phyloP scores from a whole-genome alignment of 2,888 invertebrate genomes.

The Ophraella communa region DNA sequence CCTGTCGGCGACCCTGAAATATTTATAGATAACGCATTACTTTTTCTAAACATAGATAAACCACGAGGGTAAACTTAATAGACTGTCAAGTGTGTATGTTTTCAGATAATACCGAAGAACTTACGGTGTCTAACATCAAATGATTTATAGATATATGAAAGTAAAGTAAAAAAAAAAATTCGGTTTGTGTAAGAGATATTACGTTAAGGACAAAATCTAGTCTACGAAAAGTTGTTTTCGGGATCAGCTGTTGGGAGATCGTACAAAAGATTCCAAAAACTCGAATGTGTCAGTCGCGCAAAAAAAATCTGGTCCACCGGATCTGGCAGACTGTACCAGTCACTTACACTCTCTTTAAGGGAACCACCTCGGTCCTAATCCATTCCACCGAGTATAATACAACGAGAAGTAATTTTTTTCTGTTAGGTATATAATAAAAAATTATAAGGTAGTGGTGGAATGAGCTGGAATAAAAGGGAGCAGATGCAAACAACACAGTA shows the following conservation, averaged over 20 bases:
- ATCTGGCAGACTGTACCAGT: slow-evolving; percentile 1
- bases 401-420: too few relatives aligned
- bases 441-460: neutral
- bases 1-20: neutral
- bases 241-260: slow-evolving; percentile 34
- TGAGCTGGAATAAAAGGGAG: neutral
- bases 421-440: too few relatives aligned
- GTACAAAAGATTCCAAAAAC: slow-evolving; percentile 21
- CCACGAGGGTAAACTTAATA: neutral
- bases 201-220: too few relatives aligned
- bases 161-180: neutral
- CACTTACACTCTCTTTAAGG: slow-evolving; percentile 1
- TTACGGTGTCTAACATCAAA: neutral
- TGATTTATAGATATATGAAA: neutral
- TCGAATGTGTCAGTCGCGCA: slow-evolving; percentile 10
- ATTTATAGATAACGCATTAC: neutral
- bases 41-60: neutral
- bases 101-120: neutral
- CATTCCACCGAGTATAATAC: neutral
- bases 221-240: neutral
- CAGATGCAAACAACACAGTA: slow-evolving; percentile 9
- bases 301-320: slow-evolving; percentile 24
- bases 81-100: neutral
- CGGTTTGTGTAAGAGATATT: neutral
- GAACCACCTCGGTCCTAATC: neutral